These are phyloP conservation scores for Cinclus cinclus DNA, from an alignment of 2,113 vertebrate genomes.

Conservation along the genomic window DNA sequence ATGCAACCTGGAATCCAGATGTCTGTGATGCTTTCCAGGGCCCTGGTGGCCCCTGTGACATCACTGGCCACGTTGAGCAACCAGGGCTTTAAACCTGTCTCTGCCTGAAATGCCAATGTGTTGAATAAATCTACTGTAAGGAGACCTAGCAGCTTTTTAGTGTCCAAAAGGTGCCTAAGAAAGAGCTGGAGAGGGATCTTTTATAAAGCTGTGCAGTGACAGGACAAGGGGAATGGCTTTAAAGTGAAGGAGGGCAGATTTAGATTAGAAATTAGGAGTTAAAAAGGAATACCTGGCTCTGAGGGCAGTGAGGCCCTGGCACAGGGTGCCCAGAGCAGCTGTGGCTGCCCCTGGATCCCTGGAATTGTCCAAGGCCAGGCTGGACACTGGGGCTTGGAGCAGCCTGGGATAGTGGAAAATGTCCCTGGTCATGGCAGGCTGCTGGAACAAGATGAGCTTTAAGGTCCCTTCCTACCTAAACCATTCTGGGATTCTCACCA, in stretches of 20 bases:
- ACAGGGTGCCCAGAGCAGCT: background rate
- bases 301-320: background rate
- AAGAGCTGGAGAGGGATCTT: background rate
- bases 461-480: background rate
- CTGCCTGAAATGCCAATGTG: background rate
- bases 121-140: background rate
- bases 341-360: background rate
- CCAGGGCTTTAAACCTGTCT: background rate
- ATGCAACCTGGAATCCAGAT: constrained; percentile 12
- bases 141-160: background rate
- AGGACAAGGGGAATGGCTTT: background rate
- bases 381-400: background rate
- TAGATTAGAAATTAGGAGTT: background rate
- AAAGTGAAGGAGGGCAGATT: background rate
- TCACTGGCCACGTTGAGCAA: background rate
- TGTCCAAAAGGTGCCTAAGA: background rate
- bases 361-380: background rate
- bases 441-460: background rate
- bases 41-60: background rate
- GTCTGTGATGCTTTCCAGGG: background rate
- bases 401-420: background rate
- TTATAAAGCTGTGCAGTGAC: background rate
- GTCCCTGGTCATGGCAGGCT: background rate
- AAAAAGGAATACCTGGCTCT: background rate
- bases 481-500: background rate